These are phyloP conservation scores for Napeogenes sylphis DNA, from an alignment of 2,888 invertebrate genomes.

Conservation along the genomic window DNA sequence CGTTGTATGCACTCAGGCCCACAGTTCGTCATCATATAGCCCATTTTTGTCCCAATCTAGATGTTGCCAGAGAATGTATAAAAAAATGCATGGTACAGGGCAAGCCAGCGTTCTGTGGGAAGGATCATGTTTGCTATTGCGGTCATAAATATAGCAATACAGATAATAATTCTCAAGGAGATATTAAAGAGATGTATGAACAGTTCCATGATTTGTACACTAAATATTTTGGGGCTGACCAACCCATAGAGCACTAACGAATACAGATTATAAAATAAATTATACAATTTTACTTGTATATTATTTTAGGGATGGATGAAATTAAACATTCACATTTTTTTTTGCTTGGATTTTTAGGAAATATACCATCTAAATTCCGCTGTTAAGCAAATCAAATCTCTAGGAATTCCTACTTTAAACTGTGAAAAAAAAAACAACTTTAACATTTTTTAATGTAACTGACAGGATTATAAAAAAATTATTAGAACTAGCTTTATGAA, in stretches of 20 bases:
- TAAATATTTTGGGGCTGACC: constrained; percentile 54
- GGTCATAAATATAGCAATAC: constrained; percentile 47
- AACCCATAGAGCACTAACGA: constrained; percentile 4
- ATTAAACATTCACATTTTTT: too few relatives aligned
- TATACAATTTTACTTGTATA: too few relatives aligned
- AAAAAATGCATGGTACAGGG: constrained; percentile 49
- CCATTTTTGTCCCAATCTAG: constrained; percentile 62
- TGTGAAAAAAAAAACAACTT: too few relatives aligned
- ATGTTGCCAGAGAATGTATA: constrained; percentile 55
- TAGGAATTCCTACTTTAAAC: too few relatives aligned
- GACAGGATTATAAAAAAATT: too few relatives aligned
- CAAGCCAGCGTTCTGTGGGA: constrained; percentile 66
- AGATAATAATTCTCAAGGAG: constrained; percentile 22
- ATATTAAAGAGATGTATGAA: constrained; percentile 34
- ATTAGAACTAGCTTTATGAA: too few relatives aligned
- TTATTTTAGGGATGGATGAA: too few relatives aligned
- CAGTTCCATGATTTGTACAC: constrained; percentile 54
- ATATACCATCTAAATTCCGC: too few relatives aligned
- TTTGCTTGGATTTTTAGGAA: too few relatives aligned
- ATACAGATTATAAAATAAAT: neutral
- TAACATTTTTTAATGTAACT: too few relatives aligned
- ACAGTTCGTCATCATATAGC: constrained; percentile 61
- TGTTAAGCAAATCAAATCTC: too few relatives aligned
- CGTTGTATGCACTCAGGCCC: constrained; percentile 27
- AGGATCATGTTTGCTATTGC: constrained; percentile 65